A percentile compares a stretch with the other conserved stretches of the same genome.
Conservation (phyloP, 2,113 vertebrate genomes). For the Tichodroma muraria region DNA sequence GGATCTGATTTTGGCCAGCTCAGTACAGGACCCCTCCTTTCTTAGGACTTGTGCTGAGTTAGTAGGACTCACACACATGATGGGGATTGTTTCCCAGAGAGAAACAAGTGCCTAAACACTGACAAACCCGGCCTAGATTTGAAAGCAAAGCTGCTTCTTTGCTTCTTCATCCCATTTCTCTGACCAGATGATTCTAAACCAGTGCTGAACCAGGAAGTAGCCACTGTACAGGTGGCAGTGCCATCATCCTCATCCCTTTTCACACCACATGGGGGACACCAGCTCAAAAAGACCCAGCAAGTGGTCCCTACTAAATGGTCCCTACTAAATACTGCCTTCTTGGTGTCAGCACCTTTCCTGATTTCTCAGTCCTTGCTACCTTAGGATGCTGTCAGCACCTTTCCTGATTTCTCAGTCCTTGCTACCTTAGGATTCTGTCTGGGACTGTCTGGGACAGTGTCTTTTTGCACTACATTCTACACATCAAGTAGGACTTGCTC, state of each 20-base stretch:
- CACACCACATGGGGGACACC: neutral
- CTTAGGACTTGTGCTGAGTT: neutral
- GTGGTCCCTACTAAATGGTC: neutral
- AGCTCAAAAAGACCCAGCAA: neutral
- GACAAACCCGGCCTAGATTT: neutral
- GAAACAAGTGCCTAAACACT: neutral
- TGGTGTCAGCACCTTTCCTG: neutral
- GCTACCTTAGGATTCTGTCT: neutral
- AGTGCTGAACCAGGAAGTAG: accelerated
- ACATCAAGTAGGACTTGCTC: neutral
- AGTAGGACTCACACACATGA: neutral
- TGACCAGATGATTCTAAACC: neutral
- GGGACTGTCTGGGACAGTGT: neutral
- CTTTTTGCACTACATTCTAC: neutral
- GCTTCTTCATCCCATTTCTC: neutral
- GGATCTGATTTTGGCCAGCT: neutral
- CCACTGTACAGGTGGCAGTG: neutral
- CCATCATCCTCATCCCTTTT: neutral
- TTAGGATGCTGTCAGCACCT: neutral
- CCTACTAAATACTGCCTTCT: neutral
- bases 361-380: neutral
- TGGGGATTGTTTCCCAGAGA: neutral
- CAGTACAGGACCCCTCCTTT: neutral
- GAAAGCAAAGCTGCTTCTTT: neutral
- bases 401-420: neutral